These are phyloP conservation scores for Phyllostomus hastatus DNA, from an alignment of 2,113 vertebrate species.

Conservation along the genomic window DNA sequence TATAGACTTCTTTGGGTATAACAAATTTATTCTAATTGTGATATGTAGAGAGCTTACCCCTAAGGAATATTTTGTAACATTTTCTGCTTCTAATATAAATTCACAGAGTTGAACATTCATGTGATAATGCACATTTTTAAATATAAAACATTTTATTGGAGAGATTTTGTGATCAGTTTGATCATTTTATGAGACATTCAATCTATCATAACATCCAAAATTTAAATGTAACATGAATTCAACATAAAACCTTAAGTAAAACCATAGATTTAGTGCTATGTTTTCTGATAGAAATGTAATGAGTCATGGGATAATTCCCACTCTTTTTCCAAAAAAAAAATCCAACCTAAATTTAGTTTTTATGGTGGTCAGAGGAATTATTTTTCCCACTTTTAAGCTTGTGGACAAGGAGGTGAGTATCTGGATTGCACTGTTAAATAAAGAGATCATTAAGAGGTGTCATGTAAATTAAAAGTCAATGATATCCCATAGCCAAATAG, in stretches of 20 bases:
- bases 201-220: neutral
- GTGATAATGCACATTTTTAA: neutral
- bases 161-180: neutral
- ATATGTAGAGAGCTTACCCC: neutral
- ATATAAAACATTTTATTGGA: slow-evolving; percentile 18
- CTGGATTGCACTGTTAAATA: neutral
- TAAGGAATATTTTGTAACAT: slow-evolving; percentile 33
- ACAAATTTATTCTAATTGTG: slow-evolving; percentile 4
- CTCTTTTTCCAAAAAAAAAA: neutral
- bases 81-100: neutral
- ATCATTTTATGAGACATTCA: neutral
- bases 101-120: neutral
- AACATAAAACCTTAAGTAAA: slow-evolving; percentile 25
- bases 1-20: neutral
- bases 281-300: neutral
- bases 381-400: neutral
- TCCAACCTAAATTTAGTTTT: slow-evolving; percentile 7
- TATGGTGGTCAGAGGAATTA: neutral
- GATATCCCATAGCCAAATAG: neutral
- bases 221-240: slow-evolving; percentile 12
- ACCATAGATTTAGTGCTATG: neutral
- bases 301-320: neutral
- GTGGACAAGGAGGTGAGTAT: neutral
- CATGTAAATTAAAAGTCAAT: neutral
- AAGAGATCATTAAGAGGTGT: neutral